Evolutionary conservation across 2,797 vertebrate genomes (phyloP), one percentile per base, ranked within the genome.

Genomic region (Syndactyla subalaris): DNA sequence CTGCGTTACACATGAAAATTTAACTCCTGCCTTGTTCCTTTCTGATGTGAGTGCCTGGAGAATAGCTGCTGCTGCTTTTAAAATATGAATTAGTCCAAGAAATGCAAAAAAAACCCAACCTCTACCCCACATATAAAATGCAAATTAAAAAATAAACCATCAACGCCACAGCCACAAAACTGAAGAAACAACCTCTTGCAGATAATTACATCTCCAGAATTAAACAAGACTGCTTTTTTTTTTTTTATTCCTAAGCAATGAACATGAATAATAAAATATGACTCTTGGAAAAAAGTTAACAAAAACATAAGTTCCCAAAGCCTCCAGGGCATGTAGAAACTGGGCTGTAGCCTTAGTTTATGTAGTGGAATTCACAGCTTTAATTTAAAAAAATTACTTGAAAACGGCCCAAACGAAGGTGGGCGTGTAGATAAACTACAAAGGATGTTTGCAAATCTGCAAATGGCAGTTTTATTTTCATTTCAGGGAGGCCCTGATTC

Each of bases 211-310:
- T 80, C 94, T 95, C 92, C 30, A 57, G 75, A 21, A 67, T 87
- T 81, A 86, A 94, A 66, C 62, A 45, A 63, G 65, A 4, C 26
- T n/a, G 45, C 16, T 18, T 22, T 11, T 9, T 45, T 75, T 39
- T 39, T 13, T 13, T 39, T 39, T 39, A 38, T 92, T 77, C 27
- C 38, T 21, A 89, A 95, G 86, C 58, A 84, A 58, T n/a, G 58
- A 52, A 76, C 58, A 78, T 91, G 88, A 97, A 96, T 96, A 96
- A 96, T 93, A 91, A 96, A 96, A 92, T 8, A 61, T 0, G 9
- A 82, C 84, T 84, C 67, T 82, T 57, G 6, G n/a, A 66, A 68
- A 68, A 70, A 61, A 49, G n/a, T 75, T 83, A 80, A 92, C 49
- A 85, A 80, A 92, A 85, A 2, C 15, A 0, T 6, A 85, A 87